A percentile compares a stretch with the other conserved stretches of the same genome.
These are phyloP conservation scores for Protonemura montana DNA, from an alignment of 2,888 invertebrate species.

Conservation along the genomic window DNA sequence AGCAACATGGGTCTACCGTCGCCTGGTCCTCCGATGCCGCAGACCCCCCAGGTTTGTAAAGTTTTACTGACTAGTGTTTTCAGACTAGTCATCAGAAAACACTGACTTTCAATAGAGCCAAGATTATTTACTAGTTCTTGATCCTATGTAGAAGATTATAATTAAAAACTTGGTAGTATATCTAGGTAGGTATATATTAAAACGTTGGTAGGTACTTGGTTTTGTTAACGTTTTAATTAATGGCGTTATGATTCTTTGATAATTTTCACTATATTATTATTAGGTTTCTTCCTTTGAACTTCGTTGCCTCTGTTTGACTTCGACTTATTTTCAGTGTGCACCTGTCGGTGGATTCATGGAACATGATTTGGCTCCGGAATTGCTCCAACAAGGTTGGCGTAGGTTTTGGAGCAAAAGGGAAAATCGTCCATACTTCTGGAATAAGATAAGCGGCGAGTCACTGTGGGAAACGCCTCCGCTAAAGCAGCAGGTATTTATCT, in stretches of 20 bases:
- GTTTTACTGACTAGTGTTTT: slow-evolving; percentile 45
- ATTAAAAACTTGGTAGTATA: no score
- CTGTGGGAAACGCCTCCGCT: slow-evolving; percentile 90
- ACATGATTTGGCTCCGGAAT: slow-evolving; percentile 69
- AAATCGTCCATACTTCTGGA: slow-evolving; percentile 95
- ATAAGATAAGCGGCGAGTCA: slow-evolving; percentile 94
- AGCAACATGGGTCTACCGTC: slow-evolving; percentile 50
- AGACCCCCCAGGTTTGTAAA: slow-evolving; percentile 54
- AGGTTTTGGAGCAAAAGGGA: slow-evolving; percentile 97
- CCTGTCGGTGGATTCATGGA: slow-evolving; percentile 57
- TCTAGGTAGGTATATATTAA: no score
- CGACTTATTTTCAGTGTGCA: slow-evolving; percentile 51
- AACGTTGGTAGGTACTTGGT: no score
- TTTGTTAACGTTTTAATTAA: no score
- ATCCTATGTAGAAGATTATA: no score
- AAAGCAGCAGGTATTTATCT: slow-evolving; percentile 67
- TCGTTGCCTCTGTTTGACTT: no score
- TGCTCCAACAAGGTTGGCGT: slow-evolving; percentile 91
- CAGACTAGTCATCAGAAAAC: no score
- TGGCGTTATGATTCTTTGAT: no score
- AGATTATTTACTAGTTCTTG: no score
- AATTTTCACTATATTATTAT: no score
- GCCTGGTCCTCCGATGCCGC: slow-evolving; percentile 58
- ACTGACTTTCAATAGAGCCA: no score
- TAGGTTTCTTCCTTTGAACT: no score